Evolutionary conservation across 2,113 vertebrate genomes (phyloP).

Genomic region (Smithornis capensis): DNA sequence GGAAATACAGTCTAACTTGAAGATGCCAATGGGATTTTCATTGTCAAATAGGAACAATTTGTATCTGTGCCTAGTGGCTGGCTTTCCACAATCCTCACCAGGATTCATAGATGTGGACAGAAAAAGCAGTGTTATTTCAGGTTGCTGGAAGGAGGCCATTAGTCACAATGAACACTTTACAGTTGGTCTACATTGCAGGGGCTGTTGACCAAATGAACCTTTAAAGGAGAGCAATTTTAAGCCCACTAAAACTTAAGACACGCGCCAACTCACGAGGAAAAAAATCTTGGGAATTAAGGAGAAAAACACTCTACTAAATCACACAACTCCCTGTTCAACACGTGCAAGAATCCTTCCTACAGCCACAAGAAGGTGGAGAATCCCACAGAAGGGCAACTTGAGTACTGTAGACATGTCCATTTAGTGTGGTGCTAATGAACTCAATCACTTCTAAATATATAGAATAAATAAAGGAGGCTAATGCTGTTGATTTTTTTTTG

Average conservation of each 20-base stretch:
- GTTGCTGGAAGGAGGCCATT: not conserved
- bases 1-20: not conserved
- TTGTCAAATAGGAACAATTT: not conserved
- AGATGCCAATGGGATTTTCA: not conserved
- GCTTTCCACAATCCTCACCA: not conserved
- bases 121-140: slow-evolving; percentile 1
- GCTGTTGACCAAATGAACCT: slow-evolving; percentile 20
- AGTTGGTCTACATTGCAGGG: not conserved
- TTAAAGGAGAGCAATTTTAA: slow-evolving; percentile 37
- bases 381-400: not conserved
- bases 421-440: not conserved
- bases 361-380: not conserved
- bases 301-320: not conserved
- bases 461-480: not conserved
- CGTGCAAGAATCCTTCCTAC: not conserved
- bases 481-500: not conserved
- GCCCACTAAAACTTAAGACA: not conserved
- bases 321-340: not conserved
- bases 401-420: not conserved
- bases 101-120: not conserved
- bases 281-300: not conserved
- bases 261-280: not conserved
- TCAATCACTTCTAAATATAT: not conserved
- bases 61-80: not conserved
- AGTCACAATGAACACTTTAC: not conserved